Evolutionary conservation across 2,797 vertebrate species (phyloP).

Genomic region (Acestrorhynchus altus): DNA sequence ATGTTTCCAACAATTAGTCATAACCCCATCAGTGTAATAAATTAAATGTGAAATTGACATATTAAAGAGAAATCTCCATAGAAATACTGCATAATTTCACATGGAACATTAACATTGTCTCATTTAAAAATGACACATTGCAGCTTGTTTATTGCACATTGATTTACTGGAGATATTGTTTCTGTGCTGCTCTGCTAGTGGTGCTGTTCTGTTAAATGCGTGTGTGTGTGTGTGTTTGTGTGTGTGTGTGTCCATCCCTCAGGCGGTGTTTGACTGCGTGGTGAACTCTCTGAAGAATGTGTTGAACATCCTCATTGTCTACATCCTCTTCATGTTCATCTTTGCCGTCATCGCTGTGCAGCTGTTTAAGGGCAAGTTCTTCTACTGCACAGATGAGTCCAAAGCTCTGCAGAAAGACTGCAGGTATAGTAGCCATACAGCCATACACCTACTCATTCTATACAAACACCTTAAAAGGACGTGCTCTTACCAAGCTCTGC

Average conservation of each 20-base stretch:
- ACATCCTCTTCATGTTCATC: conserved; percentile 99
- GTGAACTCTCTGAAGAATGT: conserved; percentile 99
- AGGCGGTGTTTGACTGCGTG: conserved; percentile 98
- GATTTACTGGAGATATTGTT: conserved; percentile 4
- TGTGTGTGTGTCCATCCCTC: conserved; percentile 39
- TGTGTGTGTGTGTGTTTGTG: conserved; percentile 12
- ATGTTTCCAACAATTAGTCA: background rate
- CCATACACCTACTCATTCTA: background rate
- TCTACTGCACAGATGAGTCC: conserved; percentile 97
- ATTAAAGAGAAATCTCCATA: background rate
- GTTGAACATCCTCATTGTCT: conserved; percentile 97
- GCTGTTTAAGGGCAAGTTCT: conserved; percentile 98
- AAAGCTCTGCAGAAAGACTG: conserved; percentile 95
- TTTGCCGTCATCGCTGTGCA: conserved; percentile 97
- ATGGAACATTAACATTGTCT: background rate
- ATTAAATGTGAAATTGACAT: background rate
- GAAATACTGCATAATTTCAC: background rate
- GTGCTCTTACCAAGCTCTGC: background rate
- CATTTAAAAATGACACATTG: background rate
- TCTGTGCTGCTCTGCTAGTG: background rate
- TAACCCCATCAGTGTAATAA: background rate
- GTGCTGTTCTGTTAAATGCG: background rate
- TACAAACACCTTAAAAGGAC: background rate
- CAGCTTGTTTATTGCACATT: background rate
- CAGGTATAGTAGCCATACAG: conserved; percentile 83